These are phyloP conservation scores for Eupithecia exiguata DNA, from an alignment of 2,888 invertebrate genomes.

Conservation along the genomic window DNA sequence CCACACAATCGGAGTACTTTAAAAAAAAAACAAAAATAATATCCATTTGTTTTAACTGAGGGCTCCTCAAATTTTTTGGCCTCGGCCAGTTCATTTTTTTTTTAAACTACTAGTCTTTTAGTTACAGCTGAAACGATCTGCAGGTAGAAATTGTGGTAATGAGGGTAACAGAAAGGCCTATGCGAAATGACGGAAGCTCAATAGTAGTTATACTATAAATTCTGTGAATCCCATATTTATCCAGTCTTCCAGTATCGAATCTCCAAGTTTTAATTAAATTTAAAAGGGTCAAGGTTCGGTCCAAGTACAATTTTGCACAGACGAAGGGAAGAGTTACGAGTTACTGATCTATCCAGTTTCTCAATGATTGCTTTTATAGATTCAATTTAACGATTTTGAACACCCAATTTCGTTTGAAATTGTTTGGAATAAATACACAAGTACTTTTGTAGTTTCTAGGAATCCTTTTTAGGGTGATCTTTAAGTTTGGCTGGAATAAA, in stretches of 20 bases:
- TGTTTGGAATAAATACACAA: neutral
- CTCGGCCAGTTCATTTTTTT: too few species aligned
- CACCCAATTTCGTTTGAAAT: constrained; percentile 2
- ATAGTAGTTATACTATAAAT: neutral
- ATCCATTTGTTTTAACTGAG: too few species aligned
- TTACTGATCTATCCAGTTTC: constrained; percentile 22
- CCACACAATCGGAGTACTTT: too few species aligned
- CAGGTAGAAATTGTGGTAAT: neutral
- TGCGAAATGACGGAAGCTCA: neutral
- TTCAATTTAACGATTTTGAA: constrained; percentile 24
- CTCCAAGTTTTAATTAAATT: constrained; percentile 34
- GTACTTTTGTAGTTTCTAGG: neutral
- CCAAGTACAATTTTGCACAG: constrained; percentile 20
- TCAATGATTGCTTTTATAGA: constrained; percentile 23
- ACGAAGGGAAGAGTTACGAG: constrained; percentile 14
- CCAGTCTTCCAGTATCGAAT: constrained; percentile 29
- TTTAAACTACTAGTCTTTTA: too few species aligned
- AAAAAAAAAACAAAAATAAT: too few species aligned
- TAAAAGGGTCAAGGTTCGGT: constrained; percentile 29
- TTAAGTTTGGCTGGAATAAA: too few species aligned
- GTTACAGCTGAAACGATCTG: neutral
- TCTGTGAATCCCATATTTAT: constrained; percentile 7
- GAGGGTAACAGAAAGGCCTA: neutral
- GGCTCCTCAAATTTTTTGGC: too few species aligned
- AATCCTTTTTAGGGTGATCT: neutral